These are phyloP conservation scores for Notolabrus celidotus DNA, from an alignment of 2,797 vertebrate species.

Conservation along the genomic window DNA sequence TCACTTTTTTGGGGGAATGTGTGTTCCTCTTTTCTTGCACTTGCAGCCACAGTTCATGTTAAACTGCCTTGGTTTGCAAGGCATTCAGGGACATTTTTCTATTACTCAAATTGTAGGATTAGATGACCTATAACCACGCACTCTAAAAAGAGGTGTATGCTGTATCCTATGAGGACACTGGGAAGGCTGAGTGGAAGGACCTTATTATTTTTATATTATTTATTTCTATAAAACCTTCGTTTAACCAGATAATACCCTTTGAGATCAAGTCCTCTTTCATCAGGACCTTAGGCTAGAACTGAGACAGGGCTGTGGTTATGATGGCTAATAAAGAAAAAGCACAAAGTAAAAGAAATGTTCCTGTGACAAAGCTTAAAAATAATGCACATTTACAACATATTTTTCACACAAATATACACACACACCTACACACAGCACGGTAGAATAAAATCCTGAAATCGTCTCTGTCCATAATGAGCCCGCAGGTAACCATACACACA, in stretches of 20 bases:
- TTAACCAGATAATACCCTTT: too few species aligned
- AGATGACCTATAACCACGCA: background rate
- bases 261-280: too few species aligned
- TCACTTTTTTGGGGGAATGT: background rate
- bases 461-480: slow-evolving; percentile 61
- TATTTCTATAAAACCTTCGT: too few species aligned
- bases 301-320: background rate
- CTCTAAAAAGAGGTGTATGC: background rate
- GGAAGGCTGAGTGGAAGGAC: background rate
- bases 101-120: background rate
- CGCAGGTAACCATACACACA: slow-evolving; percentile 43
- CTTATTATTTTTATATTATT: too few species aligned
- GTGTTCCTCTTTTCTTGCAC: too few species aligned
- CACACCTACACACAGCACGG: background rate
- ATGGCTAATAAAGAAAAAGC: slow-evolving; percentile 13
- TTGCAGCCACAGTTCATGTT: background rate
- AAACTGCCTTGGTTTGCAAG: background rate
- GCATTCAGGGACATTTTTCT: too few species aligned
- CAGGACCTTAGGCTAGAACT: background rate
- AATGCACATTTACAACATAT: background rate
- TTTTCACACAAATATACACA: background rate
- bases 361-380: background rate
- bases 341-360: background rate
- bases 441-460: background rate
- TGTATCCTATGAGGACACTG: background rate